Evolutionary conservation across 2,888 invertebrate genomes (phyloP).

Genomic region (Acrobasis suavella): DNA sequence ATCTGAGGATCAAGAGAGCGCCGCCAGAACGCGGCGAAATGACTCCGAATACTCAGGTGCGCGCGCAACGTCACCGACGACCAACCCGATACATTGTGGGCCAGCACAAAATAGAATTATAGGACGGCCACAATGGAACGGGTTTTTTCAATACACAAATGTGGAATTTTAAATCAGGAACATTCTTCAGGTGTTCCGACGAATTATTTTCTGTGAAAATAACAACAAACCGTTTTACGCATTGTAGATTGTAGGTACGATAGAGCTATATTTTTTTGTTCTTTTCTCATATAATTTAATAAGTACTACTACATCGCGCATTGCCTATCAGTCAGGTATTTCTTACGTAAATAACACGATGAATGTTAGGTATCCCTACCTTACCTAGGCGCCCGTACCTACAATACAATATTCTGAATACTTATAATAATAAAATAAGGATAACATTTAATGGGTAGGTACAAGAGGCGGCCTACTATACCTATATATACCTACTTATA

Average conservation of each 20-base stretch:
- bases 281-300: too few relatives aligned
- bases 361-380: too few relatives aligned
- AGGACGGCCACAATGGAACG: conserved; percentile 70
- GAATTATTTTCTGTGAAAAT: conserved; percentile 18
- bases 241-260: not conserved
- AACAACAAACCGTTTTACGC: not conserved
- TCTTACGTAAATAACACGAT: too few relatives aligned
- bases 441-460: too few relatives aligned
- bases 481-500: too few relatives aligned
- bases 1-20: conserved; percentile 20
- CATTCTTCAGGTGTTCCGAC: conserved; percentile 37
- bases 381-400: too few relatives aligned
- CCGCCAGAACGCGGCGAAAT: conserved; percentile 17
- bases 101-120: conserved; percentile 65
- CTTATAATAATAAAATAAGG: too few relatives aligned
- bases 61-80: conserved; percentile 30
- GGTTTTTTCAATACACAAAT: conserved; percentile 65
- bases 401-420: too few relatives aligned
- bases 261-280: too few relatives aligned
- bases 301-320: not conserved
- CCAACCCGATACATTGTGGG: conserved; percentile 36
- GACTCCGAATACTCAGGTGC: conserved; percentile 43
- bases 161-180: conserved; percentile 57
- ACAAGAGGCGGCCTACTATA: too few relatives aligned
- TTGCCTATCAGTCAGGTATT: not conserved